Evolutionary conservation across 2,888 invertebrate genomes (phyloP), one percentile per base, ranked within the genome.

Genomic region (Ochropacha duplaris): DNA sequence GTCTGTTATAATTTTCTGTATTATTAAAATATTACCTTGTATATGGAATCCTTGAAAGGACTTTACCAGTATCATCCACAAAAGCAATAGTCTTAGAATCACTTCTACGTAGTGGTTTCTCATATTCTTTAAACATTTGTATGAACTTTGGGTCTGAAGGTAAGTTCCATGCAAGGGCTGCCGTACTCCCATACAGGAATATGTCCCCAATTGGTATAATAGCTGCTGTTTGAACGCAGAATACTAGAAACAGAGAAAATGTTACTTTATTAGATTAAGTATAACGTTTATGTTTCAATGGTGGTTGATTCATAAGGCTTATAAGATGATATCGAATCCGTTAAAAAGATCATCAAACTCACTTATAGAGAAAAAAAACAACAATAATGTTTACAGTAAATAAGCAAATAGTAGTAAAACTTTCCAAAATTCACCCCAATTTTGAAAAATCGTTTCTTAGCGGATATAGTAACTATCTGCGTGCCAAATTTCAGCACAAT

Each of bases 151-250:
- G 94, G 55, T 94, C 94, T 39, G 94, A 93, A 0, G 97, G 97
- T 24, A 97, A 79, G 65, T 93, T 94, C 95, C 96, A 97, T 1
- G 97, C 96, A 59, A 97, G 82, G 1, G 96, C 96, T 0, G 95
- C 95, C 0, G 96, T 97, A 58, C 94, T 93, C 2, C 96, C 96
- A 63, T 95, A 90, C 8, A 96, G 94, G 70, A 96, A 95, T 44
- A 94, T 94, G 60, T 94, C 94, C 0, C 91, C 90, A 0, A 91
- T 95, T 0, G 94, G 90, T 12, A 94, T 89, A 9, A 94, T 69
- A 0, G 94, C 94, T 14, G 94, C 83, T 39, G 94, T 93, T 56
- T 95, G 96, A 58, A 94, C 81, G 76, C 95, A 95, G 74, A 95
- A 95, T 56, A 95, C 94, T 94, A 82, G 4, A 87, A 88, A 58